Base-by-base conservation (phyloP, 2,113 vertebrate species). In the Python bivittatus region DNA sequence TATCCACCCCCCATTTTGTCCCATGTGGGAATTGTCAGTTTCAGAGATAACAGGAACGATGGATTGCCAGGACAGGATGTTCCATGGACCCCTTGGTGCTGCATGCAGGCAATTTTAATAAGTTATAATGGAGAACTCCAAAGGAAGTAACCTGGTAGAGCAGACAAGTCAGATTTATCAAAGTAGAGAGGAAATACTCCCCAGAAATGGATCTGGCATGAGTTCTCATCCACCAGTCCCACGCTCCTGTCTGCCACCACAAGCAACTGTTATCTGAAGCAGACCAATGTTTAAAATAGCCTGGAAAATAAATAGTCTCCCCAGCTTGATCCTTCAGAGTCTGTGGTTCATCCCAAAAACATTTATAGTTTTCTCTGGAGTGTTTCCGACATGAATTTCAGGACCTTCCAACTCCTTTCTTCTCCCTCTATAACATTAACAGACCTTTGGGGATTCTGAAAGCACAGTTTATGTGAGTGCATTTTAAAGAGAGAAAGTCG, bases 201-300 rank as follows among this genome's bases (percentile, higher is more conserved):
- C 97, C 96, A 97, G 96, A 97, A 97, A 97, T 95, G 97, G 97
- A 97, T 97, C 97, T 97, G 97, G 97, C 97, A 96, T 88, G 88
- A 97, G 95, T 97, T 97, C 96, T 96, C 93, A 94, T 93, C 92
- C 96, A 96, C 96, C 95, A 97, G 96, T 97, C 97, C 96, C 97
- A 98, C 97, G 97, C 97, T 97, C 97, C 96, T 96, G 96, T 97
- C 97, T 97, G 97, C 97, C 96, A 97, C 97, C 93, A 93, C 96
- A 97, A 96, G 96, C 96, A 96, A 92, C 93, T 95, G 97, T 98
- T 98, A 98, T 98, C 97, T 98, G 96, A 95, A 96, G 96, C 97
- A 96, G 97, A 96, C 96, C 97, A 95, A 95, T 96, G 97, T 97
- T 97, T 97, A 97, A 97, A 97, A 98, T 97, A 97, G 97, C 97